Conservation (phyloP, 1,140 invertebrate species). For the Branchinecta lynchi region DNA sequence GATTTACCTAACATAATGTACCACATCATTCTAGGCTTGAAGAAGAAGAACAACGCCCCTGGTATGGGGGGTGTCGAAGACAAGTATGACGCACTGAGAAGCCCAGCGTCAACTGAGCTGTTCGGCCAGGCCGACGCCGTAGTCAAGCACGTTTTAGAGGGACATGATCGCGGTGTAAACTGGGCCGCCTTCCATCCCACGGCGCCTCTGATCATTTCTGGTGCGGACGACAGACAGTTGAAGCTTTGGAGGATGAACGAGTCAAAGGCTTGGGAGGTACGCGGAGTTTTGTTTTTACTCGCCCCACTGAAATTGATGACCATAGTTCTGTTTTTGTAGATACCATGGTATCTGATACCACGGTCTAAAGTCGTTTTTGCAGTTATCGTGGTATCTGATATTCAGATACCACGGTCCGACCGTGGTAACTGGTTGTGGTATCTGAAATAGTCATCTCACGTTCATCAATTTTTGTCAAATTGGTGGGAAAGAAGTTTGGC, state of each 20-base stretch:
- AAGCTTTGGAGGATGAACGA: constrained; percentile 99
- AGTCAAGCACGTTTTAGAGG: constrained; percentile 95
- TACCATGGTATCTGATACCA: too few species aligned
- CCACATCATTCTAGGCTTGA: constrained; percentile 40
- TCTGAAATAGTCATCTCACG: too few species aligned
- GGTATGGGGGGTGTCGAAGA: constrained; percentile 78
- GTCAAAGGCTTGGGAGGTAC: constrained; percentile 75
- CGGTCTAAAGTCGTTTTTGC: too few species aligned
- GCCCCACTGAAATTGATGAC: too few species aligned
- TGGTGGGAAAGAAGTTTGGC: too few species aligned
- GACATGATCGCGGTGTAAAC: constrained; percentile 93
- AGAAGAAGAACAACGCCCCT: constrained; percentile 95
- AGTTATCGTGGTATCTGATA: too few species aligned
- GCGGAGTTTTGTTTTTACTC: neutral
- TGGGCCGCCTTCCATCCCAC: constrained; percentile 95
- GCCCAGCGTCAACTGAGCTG: constrained; percentile 76
- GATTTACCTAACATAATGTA: too few species aligned
- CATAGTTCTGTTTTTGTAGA: too few species aligned
- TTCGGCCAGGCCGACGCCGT: constrained; percentile 95
- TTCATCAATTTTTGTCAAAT: too few species aligned
- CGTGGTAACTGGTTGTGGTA: too few species aligned
- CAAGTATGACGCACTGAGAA: constrained; percentile 46
- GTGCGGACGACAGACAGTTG: constrained; percentile 91
- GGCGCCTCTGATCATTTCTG: constrained; percentile 87
- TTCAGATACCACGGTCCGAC: too few species aligned